Evolutionary conservation across 2,797 vertebrate genomes (phyloP).

Genomic region (Phoeniculus purpureus): DNA sequence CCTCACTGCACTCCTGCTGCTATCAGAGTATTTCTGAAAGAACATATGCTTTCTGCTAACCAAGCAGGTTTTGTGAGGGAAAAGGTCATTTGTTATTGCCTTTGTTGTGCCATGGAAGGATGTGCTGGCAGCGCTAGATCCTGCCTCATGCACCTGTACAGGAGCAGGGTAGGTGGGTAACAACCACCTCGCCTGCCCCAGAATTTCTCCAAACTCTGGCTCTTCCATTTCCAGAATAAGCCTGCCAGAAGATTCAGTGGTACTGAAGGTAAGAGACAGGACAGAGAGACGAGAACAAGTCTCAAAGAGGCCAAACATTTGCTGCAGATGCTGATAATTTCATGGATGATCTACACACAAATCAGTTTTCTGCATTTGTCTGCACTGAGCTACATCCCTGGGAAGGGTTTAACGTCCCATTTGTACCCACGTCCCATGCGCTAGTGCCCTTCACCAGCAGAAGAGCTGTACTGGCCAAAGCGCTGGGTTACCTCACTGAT

Average conservation of each 20-base stretch:
- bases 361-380: background rate
- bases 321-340: background rate
- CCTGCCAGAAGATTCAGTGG: background rate
- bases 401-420: background rate
- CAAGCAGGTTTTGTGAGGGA: background rate
- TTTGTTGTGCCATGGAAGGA: accelerated
- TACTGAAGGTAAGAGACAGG: background rate
- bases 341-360: accelerated
- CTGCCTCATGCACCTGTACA: background rate
- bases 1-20: background rate
- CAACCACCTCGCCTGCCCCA: accelerated
- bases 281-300: background rate
- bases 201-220: background rate
- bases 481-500: background rate
- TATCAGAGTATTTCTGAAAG: background rate
- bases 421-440: background rate
- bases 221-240: background rate
- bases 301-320: background rate
- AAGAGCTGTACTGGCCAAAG: background rate
- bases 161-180: background rate
- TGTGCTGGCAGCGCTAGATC: accelerated
- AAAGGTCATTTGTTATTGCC: background rate
- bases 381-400: background rate
- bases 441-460: background rate
- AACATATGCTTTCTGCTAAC: background rate